Percentiles rank a stretch among this genome's conserved stretches.
phyloP scores from a whole-genome alignment of 2,113 vertebrate genomes.

The Rhombomys opimus region DNA sequence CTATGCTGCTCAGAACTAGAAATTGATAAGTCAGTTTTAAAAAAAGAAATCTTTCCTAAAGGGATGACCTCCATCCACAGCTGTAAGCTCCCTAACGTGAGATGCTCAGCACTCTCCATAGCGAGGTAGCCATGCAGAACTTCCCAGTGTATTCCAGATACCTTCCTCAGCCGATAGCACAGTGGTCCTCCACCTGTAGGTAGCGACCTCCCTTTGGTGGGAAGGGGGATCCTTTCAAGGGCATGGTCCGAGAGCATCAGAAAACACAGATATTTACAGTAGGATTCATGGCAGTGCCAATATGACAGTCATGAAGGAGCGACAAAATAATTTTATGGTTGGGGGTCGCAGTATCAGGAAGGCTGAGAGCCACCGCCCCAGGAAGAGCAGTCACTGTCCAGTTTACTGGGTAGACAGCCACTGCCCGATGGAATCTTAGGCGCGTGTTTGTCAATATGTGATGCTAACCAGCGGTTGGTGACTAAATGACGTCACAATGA shows the following conservation, averaged over 20 bases:
- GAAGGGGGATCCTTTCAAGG: not conserved
- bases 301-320: not conserved
- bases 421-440: not conserved
- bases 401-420: not conserved
- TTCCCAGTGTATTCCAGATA: constrained; percentile 1
- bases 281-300: not conserved
- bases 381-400: not conserved
- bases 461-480: constrained; percentile 17
- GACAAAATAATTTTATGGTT: not conserved
- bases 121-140: not conserved
- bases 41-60: constrained; percentile 22
- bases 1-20: not conserved
- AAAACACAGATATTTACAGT: not conserved
- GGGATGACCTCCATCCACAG: not conserved
- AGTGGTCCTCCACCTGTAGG: not conserved
- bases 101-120: not conserved
- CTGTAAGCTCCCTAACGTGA: constrained; percentile 10
- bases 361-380: not conserved
- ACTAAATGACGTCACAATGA: not conserved
- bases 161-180: not conserved
- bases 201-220: not conserved
- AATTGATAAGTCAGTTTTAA: not conserved
- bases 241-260: not conserved
- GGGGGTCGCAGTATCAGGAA: not conserved
- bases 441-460: not conserved